Base-by-base conservation (phyloP, 2,888 invertebrate genomes). In the Leucoma salicis region DNA sequence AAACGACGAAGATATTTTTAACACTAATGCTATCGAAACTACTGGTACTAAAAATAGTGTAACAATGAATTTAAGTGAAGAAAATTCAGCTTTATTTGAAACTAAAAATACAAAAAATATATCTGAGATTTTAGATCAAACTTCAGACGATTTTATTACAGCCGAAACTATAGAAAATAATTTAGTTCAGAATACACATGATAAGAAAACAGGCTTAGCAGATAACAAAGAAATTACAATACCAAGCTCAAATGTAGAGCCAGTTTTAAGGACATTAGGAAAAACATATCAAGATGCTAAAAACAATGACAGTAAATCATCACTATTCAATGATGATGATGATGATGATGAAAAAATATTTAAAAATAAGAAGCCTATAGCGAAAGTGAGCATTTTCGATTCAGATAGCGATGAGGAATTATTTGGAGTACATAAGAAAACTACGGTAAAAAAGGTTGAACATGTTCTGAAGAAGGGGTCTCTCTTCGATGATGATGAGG, bases 1-100 rank as follows among this genome's bases (percentile, higher is more conserved):
- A 14, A 80, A 84, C 6, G 87, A 88, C 31, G 86, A 86, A 74
- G 87, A 87, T 35, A 85, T 87, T 52, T 87, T 87, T 50, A 58
- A 66, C 24, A 68, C 65, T 14, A 53, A 41, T 41, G 36, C 49
- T 34, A 8, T 18, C 37, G 55, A 39, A 53, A 42, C 35, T 11
- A 18, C 21, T 35, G 50, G 43, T 50, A 14, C 24, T 28, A 49
- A 47, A 42, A 52, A 40, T 43, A 40, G 39, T 33, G 25, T 24
- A 14, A 12, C 13, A 14, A 15, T 15, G 13, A 28, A 13, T 25
- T 1, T 14, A 11, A 31, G 5, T 13, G 12, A 35, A 18, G 28
- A 35, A 31, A 7, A 16, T 4, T 1, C 24, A 10, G 14, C 1
- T 14, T 0, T 12, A 14, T 13, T 5, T 15, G 1, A 12, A 14